Percentiles rank a stretch among this genome's conserved stretches.
Conservation (phyloP, 2,797 vertebrate genomes). For the Parauchenoglanis ngamensis region DNA sequence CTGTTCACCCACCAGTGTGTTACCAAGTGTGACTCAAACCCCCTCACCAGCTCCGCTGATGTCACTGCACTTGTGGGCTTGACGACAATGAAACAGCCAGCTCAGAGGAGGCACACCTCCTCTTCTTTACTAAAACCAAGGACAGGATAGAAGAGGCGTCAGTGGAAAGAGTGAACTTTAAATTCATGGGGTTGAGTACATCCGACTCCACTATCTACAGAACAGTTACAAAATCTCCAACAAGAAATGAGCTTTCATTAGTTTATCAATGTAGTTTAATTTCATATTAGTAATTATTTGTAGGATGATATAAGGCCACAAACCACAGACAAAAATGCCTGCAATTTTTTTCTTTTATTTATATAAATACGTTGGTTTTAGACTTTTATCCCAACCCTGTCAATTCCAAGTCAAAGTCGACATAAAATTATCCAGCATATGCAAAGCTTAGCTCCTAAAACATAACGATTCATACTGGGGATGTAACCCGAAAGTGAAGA, state of each 20-base stretch:
- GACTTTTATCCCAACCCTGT: neutral
- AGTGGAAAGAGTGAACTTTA: neutral
- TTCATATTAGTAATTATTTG: neutral
- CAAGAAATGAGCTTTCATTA: neutral
- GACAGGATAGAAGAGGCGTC: neutral
- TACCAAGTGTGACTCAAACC: constrained; percentile 32
- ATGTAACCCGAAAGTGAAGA: neutral
- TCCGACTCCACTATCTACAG: neutral
- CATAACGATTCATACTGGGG: neutral
- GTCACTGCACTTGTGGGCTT: neutral
- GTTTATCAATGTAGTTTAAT: neutral
- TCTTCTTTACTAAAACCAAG: neutral
- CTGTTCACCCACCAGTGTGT: constrained; percentile 20
- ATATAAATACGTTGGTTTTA: neutral
- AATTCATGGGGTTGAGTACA: neutral
- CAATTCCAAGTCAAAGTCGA: neutral
- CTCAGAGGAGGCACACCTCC: neutral
- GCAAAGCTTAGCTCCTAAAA: neutral
- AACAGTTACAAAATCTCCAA: neutral
- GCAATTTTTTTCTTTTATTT: neutral
- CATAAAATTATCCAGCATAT: neutral
- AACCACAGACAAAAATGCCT: neutral
- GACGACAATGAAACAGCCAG: neutral
- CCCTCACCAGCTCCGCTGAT: neutral
- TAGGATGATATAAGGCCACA: neutral